Conservation (phyloP, 92 coral and sea anemone species). For the Epizoanthus illoricatus region DNA sequence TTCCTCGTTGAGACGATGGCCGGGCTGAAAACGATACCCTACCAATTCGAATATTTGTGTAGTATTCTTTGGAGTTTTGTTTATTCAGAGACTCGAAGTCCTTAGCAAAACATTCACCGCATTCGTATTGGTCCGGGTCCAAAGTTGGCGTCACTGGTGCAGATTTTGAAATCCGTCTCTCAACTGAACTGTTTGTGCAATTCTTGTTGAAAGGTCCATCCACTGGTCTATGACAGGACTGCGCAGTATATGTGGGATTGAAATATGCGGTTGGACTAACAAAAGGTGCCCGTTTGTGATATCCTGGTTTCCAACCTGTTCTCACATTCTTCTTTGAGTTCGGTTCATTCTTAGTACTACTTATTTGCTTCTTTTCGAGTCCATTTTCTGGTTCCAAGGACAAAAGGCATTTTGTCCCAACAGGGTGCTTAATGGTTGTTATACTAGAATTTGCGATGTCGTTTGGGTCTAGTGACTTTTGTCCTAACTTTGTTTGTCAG, state of each 20-base stretch:
- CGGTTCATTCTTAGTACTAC: neutral
- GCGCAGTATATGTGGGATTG: constrained; percentile 50
- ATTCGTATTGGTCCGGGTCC: constrained; percentile 51
- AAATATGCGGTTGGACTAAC: constrained; percentile 36
- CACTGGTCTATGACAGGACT: neutral
- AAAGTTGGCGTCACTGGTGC: constrained; percentile 48
- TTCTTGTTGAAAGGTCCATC: neutral
- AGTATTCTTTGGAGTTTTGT: constrained; percentile 44
- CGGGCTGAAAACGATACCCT: constrained; percentile 70
- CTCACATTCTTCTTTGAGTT: constrained; percentile 26
- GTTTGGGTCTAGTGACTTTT: neutral
- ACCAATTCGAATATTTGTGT: constrained; percentile 62
- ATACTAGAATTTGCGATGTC: constrained; percentile 23
- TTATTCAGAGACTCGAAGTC: constrained; percentile 34
- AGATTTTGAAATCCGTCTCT: constrained; percentile 51
- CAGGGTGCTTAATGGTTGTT: neutral
- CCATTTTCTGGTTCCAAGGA: constrained; percentile 56
- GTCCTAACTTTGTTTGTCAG: too few species aligned
- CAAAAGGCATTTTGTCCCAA: constrained; percentile 47
- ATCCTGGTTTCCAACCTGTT: neutral
- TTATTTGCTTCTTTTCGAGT: constrained; percentile 3
- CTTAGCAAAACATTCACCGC: constrained; percentile 51
- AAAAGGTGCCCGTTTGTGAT: constrained; percentile 43
- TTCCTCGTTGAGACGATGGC: constrained; percentile 41
- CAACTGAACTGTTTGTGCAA: neutral